Conservation (phyloP, 2,888 invertebrate genomes). For the Brachyopa scutellaris region DNA sequence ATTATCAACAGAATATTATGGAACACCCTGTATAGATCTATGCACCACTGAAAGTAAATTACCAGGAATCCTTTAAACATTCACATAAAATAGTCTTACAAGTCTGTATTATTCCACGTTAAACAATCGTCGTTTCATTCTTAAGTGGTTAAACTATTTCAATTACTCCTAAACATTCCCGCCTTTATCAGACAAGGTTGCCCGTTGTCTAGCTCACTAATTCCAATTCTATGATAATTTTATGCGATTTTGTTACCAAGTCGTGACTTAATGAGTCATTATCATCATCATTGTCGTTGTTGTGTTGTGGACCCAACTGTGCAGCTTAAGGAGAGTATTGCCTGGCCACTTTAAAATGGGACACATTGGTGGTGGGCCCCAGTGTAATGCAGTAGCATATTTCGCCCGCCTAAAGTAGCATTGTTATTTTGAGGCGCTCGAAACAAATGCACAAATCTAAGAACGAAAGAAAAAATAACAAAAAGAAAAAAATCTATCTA, state of each 20-base stretch:
- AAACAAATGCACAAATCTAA: conserved; percentile 52
- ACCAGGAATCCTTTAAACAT: no score
- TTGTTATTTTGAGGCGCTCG: conserved; percentile 33
- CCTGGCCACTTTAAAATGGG: conserved; percentile 56
- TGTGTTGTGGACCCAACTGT: conserved; percentile 8
- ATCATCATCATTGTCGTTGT: conserved; percentile 48
- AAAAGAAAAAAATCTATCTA: conserved; percentile 29
- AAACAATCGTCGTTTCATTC: not conserved
- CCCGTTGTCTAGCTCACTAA: not conserved
- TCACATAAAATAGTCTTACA: no score
- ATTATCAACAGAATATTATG: no score
- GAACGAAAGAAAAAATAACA: conserved; percentile 14
- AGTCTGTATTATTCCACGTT: not conserved
- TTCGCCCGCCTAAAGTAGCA: conserved; percentile 39
- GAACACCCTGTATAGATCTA: no score
- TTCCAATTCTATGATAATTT: conserved; percentile 4
- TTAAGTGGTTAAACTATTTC: not conserved
- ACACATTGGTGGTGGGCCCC: conserved; percentile 37
- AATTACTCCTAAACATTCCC: conserved; percentile 12
- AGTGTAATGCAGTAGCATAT: conserved; percentile 55
- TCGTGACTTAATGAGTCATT: conserved; percentile 74
- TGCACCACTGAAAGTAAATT: no score
- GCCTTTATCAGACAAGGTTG: not conserved
- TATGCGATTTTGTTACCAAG: conserved; percentile 58
- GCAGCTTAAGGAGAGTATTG: conserved; percentile 21